These are phyloP conservation scores for Sepiola atlantica DNA, from an alignment of 2,888 invertebrate species.

Conservation along the genomic window DNA sequence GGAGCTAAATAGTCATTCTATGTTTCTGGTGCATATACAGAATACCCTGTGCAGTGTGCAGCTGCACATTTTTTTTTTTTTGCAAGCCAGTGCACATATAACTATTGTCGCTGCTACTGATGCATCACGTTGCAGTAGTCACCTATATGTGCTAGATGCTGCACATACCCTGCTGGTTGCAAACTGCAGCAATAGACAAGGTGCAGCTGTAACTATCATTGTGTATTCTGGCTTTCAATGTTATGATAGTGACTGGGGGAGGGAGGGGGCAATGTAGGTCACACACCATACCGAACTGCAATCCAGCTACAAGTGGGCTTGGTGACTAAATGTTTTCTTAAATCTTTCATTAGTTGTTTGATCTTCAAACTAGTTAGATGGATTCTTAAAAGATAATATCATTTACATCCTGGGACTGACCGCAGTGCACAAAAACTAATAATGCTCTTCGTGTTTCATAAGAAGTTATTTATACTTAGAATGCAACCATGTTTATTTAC, in stretches of 20 bases:
- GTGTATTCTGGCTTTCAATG: conserved; percentile 32
- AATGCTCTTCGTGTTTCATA: not conserved
- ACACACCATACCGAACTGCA: not conserved
- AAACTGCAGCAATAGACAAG: conserved; percentile 9
- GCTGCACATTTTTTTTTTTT: not conserved
- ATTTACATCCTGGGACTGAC: not conserved
- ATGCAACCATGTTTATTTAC: conserved; percentile 1
- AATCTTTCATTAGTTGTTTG: conserved; percentile 12
- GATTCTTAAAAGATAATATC: not conserved
- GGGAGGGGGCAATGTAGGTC: not conserved
- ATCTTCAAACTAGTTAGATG: not conserved
- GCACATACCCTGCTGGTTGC: conserved; percentile 32
- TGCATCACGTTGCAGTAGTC: not conserved
- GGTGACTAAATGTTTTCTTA: not conserved
- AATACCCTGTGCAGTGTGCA: not conserved
- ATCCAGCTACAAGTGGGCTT: not conserved
- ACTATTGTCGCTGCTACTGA: not conserved
- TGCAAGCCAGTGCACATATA: not conserved
- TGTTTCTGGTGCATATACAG: not conserved
- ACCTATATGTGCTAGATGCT: not conserved
- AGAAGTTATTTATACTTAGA: not conserved
- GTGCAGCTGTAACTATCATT: not conserved
- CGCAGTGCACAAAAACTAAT: not conserved
- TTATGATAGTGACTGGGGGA: not conserved
- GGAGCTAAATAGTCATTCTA: not conserved